Evolutionary conservation across 2,888 invertebrate species (phyloP), one percentile per base, ranked within the genome.

Genomic region (Leuctra nigra): DNA sequence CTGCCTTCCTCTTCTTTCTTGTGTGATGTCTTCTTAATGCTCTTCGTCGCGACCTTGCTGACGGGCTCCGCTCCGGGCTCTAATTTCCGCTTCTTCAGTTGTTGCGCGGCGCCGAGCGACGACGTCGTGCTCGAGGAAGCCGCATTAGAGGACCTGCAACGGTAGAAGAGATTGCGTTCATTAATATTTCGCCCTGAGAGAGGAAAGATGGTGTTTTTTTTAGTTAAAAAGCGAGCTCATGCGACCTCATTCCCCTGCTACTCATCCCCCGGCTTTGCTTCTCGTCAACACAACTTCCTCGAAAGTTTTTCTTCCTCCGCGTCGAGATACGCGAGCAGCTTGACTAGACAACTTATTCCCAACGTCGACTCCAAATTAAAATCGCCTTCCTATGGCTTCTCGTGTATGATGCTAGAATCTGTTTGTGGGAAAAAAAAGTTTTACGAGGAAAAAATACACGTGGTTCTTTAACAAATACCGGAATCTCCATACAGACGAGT

Each of bases 21-120:
- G 24, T 56, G 57, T 53, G 55, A 50, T 46, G 54, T 50, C 46
- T 58, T 56, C 58, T 61, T 57, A 48, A 54, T 59, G 55, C 36
- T 48, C 39, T 55, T 58, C 24, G 50, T 44, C 44, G 29, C 54
- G 46, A 55, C 41, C 41, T 47, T 58, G 14, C 54, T 50, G 41
- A 55, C 60, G 33, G 65, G 62, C 59, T 67, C 64, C 52, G 66
- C 66, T 50, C 33, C 79, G 58, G 78, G 78, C 67, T 86, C 85
- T 66, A 84, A 73, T 71, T 84, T 81, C 70, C 85, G 76, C 70
- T 86, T 86, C 74, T 82, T 83, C 69, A 85, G 77, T 70, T 84
- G 84, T 65, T 82, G 58, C 61, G 62, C 62, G 55, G 62, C 59
- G 62, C 52, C 58, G 61, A 39, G 61, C 24, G 61, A 56, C 58